Base-by-base conservation (phyloP, 92 coral and sea anemone genomes). In the Metridium senile region DNA sequence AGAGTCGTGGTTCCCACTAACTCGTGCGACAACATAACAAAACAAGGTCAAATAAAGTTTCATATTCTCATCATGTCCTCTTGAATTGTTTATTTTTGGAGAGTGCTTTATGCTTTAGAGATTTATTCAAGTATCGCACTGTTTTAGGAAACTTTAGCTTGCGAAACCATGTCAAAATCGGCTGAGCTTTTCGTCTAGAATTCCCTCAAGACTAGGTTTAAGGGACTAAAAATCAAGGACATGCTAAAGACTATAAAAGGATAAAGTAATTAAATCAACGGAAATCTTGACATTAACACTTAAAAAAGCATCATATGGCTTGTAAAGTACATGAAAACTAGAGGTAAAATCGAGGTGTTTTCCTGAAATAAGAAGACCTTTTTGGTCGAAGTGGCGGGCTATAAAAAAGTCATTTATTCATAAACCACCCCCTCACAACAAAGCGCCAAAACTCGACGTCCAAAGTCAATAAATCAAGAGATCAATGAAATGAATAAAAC, bases 231-330 rank as follows among this genome's bases (percentile, higher is more conserved):
- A 68, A 65, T 53, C 30, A 33, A 58, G 62, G 74, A 79, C 65
- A 33, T 34, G 27, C 33, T 33, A 33, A 29, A 33, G 73, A 21
- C 27, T 25, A 52, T 30, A 35, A 53, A 70, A 17, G 69, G 84
- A 79, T 69, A 79, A 79, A 70, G 68, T 68, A 69, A 79, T 79
- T 79, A 69, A 18, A 46, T 78, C 74, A 69, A 20, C 67, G 68
- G 84, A 79, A 67, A 68, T 19, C 59, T 51, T 9, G 39, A 59
- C 68, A 32, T 67, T 33, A 69, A 49, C 68, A 51, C 52, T 39
- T 4, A 13, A 39, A 39, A 13, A 13, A 39, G 49, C 6, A 13
- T 9, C 58, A 18, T 52, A 31, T 18, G 31, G 31, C 67, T 9
- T 43, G 26, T 4, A 67, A 68, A 20, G 43, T 35, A 33, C 30